Conservation (phyloP, 2,888 invertebrate genomes). For the Adineta ricciae region DNA sequence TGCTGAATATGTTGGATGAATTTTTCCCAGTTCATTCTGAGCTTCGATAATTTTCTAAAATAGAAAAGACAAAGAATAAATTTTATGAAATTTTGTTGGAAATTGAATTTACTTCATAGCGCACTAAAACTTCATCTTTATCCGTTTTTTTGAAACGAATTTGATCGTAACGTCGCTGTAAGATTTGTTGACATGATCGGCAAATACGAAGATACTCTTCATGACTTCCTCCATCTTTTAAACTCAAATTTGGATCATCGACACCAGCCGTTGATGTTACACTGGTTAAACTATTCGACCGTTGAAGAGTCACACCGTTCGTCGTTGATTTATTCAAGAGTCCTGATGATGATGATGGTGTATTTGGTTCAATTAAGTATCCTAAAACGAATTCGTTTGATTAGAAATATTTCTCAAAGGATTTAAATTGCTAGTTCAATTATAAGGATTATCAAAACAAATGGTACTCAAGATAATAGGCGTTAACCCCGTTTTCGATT, state of each 20-base stretch:
- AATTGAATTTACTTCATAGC: neutral
- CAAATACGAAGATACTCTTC: constrained; percentile 30
- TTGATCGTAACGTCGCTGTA: constrained; percentile 20
- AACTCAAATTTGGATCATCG: neutral
- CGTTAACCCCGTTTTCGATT: too few species aligned
- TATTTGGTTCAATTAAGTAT: constrained; percentile 17
- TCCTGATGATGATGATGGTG: neutral
- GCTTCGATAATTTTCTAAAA: neutral
- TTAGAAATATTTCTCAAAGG: neutral
- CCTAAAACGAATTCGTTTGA: neutral
- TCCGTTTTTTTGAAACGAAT: neutral
- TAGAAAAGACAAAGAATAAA: too few species aligned
- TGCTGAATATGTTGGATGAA: neutral
- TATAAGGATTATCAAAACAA: neutral
- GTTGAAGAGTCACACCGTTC: neutral
- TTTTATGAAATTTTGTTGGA: neutral
- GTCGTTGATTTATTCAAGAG: neutral
- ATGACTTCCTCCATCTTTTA: neutral
- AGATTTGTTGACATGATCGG: neutral
- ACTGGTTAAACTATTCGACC: constrained; percentile 21
- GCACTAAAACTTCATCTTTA: neutral
- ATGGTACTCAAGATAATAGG: too few species aligned
- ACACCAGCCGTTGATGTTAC: constrained; percentile 6
- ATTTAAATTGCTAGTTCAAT: neutral
- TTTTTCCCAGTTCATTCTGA: neutral